Base-by-base conservation (phyloP, 2,113 vertebrate species). In the Cyanoliseus patagonus region DNA sequence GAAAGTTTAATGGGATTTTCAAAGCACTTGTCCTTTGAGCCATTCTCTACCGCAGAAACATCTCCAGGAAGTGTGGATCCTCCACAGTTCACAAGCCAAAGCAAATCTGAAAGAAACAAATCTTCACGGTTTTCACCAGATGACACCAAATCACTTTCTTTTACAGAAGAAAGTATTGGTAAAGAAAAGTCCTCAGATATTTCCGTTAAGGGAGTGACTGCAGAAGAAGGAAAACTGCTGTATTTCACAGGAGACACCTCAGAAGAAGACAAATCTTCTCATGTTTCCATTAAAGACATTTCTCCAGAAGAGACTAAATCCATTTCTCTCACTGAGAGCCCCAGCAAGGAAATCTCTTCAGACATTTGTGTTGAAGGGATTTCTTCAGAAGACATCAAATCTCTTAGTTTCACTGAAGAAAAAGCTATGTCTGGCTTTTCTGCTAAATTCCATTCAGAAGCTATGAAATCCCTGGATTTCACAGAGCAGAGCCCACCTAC, bases 291-390 rank as follows among this genome's bases (percentile, higher is more conserved):
- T 90, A 93, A 94, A 81, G 94, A 95, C 67, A 84, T 95, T 76
- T 98, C 97, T 61, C 97, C 98, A 83, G 97, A 97, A 95, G 97
- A 97, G 7, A 97, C 74, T 14, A 97, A 85, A 82, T 97, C 96
- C 7, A 94, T 96, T 87, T 97, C 97, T 94, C 87, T 97, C 49
- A 97, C 96, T 37, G 97, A 98, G 37, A 98, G 97, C 90, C 95
- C 97, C 62, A 97, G 93, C 75, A 97, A 97, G 67, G 97, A 97
- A 87, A 94, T 94, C 14, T 95, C 97, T 74, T 94, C 98, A 70
- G 98, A 98, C 72, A 61, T 97, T 92, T 96, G 96, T 91, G 95
- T 94, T 68, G 97, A 96, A 92, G 95, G 97, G 79, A 88, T 96
- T 55, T 98, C 96, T 82, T 95, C 96, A 93, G 97, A 98, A 94